Percentiles rank a stretch among this genome's conserved stretches.
phyloP scores from a whole-genome alignment of 1,140 invertebrate genomes.

The Penaeus indicus region DNA sequence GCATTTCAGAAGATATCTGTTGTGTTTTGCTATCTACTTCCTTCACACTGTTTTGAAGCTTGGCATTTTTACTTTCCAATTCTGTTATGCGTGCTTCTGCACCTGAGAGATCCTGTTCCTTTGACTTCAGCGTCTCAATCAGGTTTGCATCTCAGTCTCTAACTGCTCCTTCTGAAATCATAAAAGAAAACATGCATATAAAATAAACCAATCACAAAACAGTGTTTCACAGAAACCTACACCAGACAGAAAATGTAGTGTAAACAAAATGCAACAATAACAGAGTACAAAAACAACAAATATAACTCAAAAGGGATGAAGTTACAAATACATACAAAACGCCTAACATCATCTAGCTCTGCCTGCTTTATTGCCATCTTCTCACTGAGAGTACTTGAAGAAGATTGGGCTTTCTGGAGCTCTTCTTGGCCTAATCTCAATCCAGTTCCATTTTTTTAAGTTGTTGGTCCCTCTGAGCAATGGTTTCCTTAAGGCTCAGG shows the following conservation, averaged over 20 bases:
- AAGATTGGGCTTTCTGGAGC: neutral
- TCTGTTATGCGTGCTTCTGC: neutral
- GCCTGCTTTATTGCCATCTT: neutral
- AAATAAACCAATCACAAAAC: neutral
- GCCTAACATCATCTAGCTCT: neutral
- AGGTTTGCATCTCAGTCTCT: neutral
- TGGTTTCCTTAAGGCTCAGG: constrained; percentile 4
- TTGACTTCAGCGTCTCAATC: neutral
- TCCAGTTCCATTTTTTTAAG: constrained; percentile 16
- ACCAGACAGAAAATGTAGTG: neutral
- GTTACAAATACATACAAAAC: neutral
- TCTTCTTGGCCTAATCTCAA: constrained; percentile 23
- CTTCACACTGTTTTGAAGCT: neutral
- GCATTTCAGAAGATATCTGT: constrained; percentile 12
- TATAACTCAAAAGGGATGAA: too few species aligned
- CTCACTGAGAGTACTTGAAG: neutral
- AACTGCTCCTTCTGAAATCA: constrained; percentile 13
- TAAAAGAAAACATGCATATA: neutral
- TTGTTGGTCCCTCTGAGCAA: constrained; percentile 37
- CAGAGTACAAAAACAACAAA: neutral
- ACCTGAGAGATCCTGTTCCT: constrained; percentile 1
- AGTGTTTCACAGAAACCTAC: neutral
- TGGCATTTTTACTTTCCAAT: neutral
- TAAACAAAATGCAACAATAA: too few species aligned
- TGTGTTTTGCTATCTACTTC: neutral